Conservation (phyloP, 2,797 vertebrate genomes). For the Protosalanx chinensis region DNA sequence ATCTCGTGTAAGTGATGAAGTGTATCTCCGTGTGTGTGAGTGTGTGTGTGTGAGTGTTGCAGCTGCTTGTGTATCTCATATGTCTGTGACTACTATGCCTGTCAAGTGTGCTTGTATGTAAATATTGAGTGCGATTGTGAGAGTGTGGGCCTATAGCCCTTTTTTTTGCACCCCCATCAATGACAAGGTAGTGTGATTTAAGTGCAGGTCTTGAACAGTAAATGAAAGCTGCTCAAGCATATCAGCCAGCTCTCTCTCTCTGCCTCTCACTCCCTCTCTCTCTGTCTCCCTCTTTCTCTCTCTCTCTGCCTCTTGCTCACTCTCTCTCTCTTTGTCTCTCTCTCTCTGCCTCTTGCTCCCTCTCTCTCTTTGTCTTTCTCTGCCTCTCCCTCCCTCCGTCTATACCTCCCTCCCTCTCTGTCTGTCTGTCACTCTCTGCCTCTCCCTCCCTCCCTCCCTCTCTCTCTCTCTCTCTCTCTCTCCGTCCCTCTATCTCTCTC, state of each 20-base stretch:
- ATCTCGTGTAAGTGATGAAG: slow-evolving; percentile 41
- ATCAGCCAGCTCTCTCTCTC: slow-evolving; percentile 36
- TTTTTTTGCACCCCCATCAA: slow-evolving; percentile 22
- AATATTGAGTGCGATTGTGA: not conserved
- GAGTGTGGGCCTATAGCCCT: slow-evolving; percentile 12
- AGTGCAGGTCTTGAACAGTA: slow-evolving; percentile 38
- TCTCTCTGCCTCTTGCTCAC: no score
- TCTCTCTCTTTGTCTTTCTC: no score
- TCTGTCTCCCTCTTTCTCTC: slow-evolving; percentile 30
- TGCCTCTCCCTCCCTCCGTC: slow-evolving; percentile 27
- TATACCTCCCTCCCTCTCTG: no score
- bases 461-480: slow-evolving; percentile 27
- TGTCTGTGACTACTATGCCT: not conserved
- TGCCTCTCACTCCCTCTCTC: slow-evolving; percentile 27
- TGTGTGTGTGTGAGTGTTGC: not conserved
- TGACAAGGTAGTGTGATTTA: slow-evolving; percentile 53
- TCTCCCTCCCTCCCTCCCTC: slow-evolving; percentile 33
- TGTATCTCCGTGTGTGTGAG: not conserved
- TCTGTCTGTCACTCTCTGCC: slow-evolving; percentile 18
- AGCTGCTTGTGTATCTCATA: no score
- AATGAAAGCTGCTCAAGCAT: slow-evolving; percentile 39
- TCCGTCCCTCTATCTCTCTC: slow-evolving; percentile 12
- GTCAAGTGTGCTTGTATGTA: slow-evolving; percentile 1
- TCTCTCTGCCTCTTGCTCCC: no score
- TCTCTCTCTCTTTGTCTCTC: no score